Evolutionary conservation across 2,797 vertebrate species (phyloP), one percentile per base, ranked within the genome.

Genomic region (Acrocephalus scirpaceus): DNA sequence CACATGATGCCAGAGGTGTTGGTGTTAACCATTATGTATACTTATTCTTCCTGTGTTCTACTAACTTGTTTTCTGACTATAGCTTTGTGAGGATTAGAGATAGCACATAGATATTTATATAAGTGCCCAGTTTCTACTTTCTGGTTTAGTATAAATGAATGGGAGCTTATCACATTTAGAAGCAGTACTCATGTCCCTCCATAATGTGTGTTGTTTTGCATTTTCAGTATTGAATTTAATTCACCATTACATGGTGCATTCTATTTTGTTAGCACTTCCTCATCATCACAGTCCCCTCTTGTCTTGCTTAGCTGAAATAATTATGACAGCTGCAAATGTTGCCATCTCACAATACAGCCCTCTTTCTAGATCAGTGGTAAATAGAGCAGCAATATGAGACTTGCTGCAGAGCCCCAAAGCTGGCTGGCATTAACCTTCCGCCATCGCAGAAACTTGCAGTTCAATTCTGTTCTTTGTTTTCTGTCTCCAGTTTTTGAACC

Each of bases 401-500:
- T 72, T 53, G 72, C 60, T 42, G 8, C 20, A 36, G 66, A 84
- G 70, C 61, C 27, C 42, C 2, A 6, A 66, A 64, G 70, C 60
- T 32, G 69, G 58, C 86, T 47, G 45, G n/a, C 1, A 0, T 74
- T 82, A 92, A 71, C 74, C 72, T 92, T 57, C 67, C 1, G 0
- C 91, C 81, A 71, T 65, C 0, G 0, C 78, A 77, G 57, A 71
- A 92, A 58, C 54, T 74, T 3, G 0, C 77, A n/a, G 53, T 61
- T 92, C 67, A 95, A 91, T 92, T 86, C 89, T 71, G 25, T 23
- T 80, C 81, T 88, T 96, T 93, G 89, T 93, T 90, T 93, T 80
- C 81, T 36, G 11, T 72, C 54, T 62, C 87, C 57, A 47, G 32
- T 64, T 92, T 85, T 32, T 82, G 56, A 85, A 45, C 53, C 0